Evolutionary conservation across 2,113 vertebrate species (phyloP).

Genomic region (Podarcis muralis): DNA sequence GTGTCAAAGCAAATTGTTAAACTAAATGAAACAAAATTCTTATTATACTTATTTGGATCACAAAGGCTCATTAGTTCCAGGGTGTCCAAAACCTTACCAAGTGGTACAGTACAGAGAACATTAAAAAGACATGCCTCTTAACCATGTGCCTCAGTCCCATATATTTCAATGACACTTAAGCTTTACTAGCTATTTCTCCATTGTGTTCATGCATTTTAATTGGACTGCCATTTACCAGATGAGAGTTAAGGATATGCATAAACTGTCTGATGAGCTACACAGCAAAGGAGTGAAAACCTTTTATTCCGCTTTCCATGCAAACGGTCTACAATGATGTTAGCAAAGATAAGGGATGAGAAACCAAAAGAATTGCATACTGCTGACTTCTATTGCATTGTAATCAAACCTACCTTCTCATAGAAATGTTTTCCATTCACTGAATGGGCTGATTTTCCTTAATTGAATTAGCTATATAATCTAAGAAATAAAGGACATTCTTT

Average conservation of each 20-base stretch:
- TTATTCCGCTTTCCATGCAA: constrained; percentile 34
- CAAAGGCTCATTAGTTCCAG: neutral
- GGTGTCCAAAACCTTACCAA: neutral
- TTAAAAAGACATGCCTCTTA: neutral
- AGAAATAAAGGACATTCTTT: constrained; percentile 28
- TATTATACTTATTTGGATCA: neutral
- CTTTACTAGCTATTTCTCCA: neutral
- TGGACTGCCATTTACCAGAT: constrained; percentile 3
- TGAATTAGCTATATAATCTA: constrained; percentile 28
- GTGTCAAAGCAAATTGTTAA: neutral
- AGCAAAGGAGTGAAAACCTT: neutral
- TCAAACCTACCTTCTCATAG: constrained; percentile 27
- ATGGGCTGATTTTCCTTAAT: constrained; percentile 8
- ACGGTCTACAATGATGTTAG: neutral
- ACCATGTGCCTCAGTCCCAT: neutral
- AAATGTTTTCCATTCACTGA: neutral
- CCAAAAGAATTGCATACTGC: constrained; percentile 39
- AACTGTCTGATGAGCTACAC: neutral
- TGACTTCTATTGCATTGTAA: constrained; percentile 37
- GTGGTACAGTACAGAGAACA: neutral
- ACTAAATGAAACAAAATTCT: too few relatives aligned
- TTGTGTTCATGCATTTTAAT: neutral
- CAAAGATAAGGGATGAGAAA: constrained; percentile 3
- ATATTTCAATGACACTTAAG: neutral
- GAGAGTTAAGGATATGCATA: neutral